Evolutionary conservation across 2,113 vertebrate genomes (phyloP).

Genomic region (Argyrosomus japonicus): DNA sequence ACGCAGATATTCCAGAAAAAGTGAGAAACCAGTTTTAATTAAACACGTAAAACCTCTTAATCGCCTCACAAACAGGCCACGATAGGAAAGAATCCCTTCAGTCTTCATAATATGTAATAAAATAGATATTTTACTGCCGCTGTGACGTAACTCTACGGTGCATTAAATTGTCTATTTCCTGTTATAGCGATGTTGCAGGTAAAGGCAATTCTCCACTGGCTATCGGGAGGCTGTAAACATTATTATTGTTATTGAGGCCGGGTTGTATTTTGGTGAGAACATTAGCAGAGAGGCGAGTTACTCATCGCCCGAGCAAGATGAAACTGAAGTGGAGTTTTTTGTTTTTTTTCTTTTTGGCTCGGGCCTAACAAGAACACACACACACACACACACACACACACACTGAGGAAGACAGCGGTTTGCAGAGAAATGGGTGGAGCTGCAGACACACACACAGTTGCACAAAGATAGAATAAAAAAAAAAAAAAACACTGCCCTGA

Average conservation of each 20-base stretch:
- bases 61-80: slow-evolving; percentile 1
- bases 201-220: slow-evolving; percentile 66
- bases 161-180: slow-evolving; percentile 73
- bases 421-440: slow-evolving; percentile 46
- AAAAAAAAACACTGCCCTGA: slow-evolving; percentile 63
- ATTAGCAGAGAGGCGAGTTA: slow-evolving; percentile 62
- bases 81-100: slow-evolving; percentile 35
- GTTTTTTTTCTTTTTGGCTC: slow-evolving; percentile 11
- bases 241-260: slow-evolving; percentile 65
- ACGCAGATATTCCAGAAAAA: not conserved
- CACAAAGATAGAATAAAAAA: slow-evolving; percentile 40
- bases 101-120: slow-evolving; percentile 51
- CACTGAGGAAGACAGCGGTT: slow-evolving; percentile 38
- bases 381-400: slow-evolving; percentile 18
- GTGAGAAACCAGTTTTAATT: not conserved
- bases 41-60: slow-evolving; percentile 8
- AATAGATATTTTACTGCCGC: slow-evolving; percentile 53
- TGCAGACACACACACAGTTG: slow-evolving; percentile 31
- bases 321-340: slow-evolving; percentile 22
- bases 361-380: slow-evolving; percentile 42
- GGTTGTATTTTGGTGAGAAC: slow-evolving; percentile 66
- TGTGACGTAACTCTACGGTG: slow-evolving; percentile 53
- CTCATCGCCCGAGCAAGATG: slow-evolving; percentile 55
- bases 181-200: slow-evolving; percentile 65
- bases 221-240: slow-evolving; percentile 70